A percentile compares a stretch with the other conserved stretches of the same genome.
These are phyloP conservation scores for Merodon equestris DNA, from an alignment of 2,888 invertebrate species.

Conservation along the genomic window DNA sequence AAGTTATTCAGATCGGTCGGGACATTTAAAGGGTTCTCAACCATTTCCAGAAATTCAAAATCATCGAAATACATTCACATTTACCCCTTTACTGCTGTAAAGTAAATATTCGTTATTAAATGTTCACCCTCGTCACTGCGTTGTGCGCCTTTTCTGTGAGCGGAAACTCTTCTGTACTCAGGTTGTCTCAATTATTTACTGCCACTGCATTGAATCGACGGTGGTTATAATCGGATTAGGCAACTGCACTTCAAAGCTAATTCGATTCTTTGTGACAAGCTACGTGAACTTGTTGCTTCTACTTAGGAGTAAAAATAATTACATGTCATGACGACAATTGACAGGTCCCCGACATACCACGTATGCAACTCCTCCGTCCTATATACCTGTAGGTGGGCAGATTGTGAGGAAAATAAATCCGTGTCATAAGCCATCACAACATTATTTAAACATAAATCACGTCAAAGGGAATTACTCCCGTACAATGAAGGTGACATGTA, in stretches of 20 bases:
- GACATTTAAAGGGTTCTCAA: too few relatives aligned
- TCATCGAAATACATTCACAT: too few relatives aligned
- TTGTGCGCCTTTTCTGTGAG: too few relatives aligned
- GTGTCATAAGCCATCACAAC: conserved; percentile 60
- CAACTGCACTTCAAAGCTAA: conserved; percentile 60
- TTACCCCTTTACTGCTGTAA: too few relatives aligned
- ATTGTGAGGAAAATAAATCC: conserved; percentile 58
- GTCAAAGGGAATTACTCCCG: conserved; percentile 18
- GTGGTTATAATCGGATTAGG: conserved; percentile 61
- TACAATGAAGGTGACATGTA: background rate
- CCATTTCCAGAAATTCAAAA: too few relatives aligned
- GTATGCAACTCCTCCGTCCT: background rate
- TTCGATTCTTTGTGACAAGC: conserved; percentile 60
- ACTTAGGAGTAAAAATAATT: conserved; percentile 59
- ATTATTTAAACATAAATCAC: conserved; percentile 61
- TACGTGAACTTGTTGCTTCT: conserved; percentile 61
- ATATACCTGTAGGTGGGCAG: conserved; percentile 24
- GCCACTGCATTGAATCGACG: conserved; percentile 54
- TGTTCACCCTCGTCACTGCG: too few relatives aligned
- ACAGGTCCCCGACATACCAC: conserved; percentile 52
- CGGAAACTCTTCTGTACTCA: too few relatives aligned
- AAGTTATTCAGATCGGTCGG: too few relatives aligned
- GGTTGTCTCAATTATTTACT: conserved; percentile 48
- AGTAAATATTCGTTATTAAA: too few relatives aligned
- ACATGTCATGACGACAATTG: conserved; percentile 56